Evolutionary conservation across 2,113 vertebrate genomes (phyloP).

Genomic region (Psettodes erumei): DNA sequence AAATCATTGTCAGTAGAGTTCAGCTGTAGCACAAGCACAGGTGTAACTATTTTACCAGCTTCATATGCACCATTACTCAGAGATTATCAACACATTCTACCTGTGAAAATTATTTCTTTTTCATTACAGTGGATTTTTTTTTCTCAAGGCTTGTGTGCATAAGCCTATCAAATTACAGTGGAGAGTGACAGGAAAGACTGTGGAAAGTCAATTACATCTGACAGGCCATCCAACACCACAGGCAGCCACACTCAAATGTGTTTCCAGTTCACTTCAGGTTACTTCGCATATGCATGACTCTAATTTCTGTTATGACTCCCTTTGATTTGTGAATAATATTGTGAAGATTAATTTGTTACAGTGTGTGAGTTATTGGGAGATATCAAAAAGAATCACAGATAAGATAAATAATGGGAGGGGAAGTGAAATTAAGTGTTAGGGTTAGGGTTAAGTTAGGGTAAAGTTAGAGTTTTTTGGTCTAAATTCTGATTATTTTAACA

Average conservation of each 20-base stretch:
- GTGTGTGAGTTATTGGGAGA: neutral
- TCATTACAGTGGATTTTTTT: neutral
- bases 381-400: slow-evolving; percentile 14
- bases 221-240: slow-evolving; percentile 35
- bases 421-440: slow-evolving; percentile 5
- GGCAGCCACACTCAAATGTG: slow-evolving; percentile 35
- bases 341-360: slow-evolving; percentile 18
- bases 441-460: neutral
- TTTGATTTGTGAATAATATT: slow-evolving; percentile 5
- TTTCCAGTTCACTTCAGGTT: slow-evolving; percentile 50
- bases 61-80: slow-evolving; percentile 5
- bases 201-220: slow-evolving; percentile 55
- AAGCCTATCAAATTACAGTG: slow-evolving; percentile 36
- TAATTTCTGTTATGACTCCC: slow-evolving; percentile 21
- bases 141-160: slow-evolving; percentile 20
- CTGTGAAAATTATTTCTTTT: slow-evolving; percentile 19
- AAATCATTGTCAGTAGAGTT: neutral
- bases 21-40: neutral
- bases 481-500: neutral
- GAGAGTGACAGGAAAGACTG: slow-evolving; percentile 43
- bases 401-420: neutral
- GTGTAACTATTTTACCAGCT: neutral
- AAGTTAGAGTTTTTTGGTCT: neutral
- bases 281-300: slow-evolving; percentile 28
- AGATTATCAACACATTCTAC: slow-evolving; percentile 8